Conservation (phyloP, 2,113 vertebrate species). For the Otus sunia region DNA sequence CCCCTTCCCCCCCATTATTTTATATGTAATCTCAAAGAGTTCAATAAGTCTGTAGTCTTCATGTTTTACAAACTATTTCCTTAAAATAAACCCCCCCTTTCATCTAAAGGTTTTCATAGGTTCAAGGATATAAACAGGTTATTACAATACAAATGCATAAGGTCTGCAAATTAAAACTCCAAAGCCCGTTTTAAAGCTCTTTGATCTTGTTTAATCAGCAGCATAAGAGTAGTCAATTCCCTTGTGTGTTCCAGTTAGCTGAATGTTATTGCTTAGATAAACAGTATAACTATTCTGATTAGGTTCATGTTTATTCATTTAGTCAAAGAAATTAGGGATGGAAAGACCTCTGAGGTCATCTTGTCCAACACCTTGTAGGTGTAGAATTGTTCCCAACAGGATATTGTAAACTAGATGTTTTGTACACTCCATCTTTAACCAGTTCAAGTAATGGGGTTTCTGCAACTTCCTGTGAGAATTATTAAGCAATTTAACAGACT, state of each 20-base stretch:
- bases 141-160: background rate
- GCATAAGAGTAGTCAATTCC: background rate
- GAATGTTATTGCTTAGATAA: constrained; percentile 56
- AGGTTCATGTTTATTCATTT: constrained; percentile 49
- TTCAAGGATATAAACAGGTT: background rate
- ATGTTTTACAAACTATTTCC: background rate
- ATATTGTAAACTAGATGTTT: background rate
- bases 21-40: background rate
- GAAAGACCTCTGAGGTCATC: constrained; percentile 8
- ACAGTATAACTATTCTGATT: constrained; percentile 27
- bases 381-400: background rate
- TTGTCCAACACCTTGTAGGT: background rate
- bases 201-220: constrained; percentile 57
- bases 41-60: background rate
- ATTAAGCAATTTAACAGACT: background rate
- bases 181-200: constrained; percentile 18
- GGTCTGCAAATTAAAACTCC: constrained; percentile 17
- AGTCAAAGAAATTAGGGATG: background rate
- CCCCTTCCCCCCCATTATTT: background rate
- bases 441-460: background rate
- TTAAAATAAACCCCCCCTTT: background rate
- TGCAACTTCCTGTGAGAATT: background rate
- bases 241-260: constrained; percentile 10
- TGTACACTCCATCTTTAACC: background rate
- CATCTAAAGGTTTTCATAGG: background rate